Conservation (phyloP, 1,140 invertebrate species). For the Oryctes rhinoceros region DNA sequence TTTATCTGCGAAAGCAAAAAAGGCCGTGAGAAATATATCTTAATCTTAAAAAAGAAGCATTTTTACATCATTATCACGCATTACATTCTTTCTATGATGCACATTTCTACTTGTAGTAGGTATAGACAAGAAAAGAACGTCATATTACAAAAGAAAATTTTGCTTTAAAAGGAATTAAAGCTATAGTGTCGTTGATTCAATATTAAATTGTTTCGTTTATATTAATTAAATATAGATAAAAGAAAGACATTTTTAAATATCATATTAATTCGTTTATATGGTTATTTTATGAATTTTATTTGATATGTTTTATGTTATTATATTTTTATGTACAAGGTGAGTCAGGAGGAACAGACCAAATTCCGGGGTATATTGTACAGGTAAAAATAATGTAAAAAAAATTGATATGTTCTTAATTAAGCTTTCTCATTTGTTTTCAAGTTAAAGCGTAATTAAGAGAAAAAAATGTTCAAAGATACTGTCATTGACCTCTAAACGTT, state of each 20-base stretch:
- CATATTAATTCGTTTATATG: not conserved
- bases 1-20: not conserved
- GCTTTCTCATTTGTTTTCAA: too few species aligned
- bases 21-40: conserved; percentile 1
- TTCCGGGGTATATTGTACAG: too few species aligned
- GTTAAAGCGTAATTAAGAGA: too few species aligned
- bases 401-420: too few species aligned
- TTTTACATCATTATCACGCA: not conserved
- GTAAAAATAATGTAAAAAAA: too few species aligned
- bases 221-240: not conserved
- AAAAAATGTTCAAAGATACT: too few species aligned
- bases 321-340: too few species aligned
- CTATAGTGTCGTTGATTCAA: conserved; percentile 18
- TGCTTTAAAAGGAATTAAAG: conserved; percentile 1
- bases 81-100: not conserved
- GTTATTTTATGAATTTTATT: not conserved
- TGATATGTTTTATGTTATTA: not conserved
- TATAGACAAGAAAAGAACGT: not conserved
- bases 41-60: not conserved
- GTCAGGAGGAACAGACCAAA: too few species aligned
- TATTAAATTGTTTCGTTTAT: conserved; percentile 5
- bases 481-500: too few species aligned
- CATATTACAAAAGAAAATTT: not conserved
- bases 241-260: not conserved
- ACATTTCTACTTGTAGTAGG: conserved; percentile 23